Conservation (phyloP, 2,888 invertebrate species). For the Willowsia nigromaculata region DNA sequence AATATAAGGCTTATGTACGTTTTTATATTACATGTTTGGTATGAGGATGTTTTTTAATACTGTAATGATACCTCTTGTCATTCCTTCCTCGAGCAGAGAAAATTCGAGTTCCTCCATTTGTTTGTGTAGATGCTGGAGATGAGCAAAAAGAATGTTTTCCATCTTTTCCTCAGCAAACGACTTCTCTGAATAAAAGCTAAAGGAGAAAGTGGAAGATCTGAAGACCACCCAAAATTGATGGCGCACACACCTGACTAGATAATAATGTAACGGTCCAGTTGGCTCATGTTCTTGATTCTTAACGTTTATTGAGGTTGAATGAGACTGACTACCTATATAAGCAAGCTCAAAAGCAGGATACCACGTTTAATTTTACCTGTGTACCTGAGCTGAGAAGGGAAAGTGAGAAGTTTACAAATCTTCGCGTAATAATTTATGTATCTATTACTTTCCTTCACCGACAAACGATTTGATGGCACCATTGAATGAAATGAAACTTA, state of each 20-base stretch:
- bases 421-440: not conserved
- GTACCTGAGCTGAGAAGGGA: not conserved
- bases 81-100: not conserved
- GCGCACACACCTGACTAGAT: conserved; percentile 42
- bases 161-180: not conserved
- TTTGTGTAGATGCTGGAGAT: not conserved
- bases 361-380: not conserved
- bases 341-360: not conserved
- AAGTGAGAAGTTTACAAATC: not conserved
- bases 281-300: not conserved
- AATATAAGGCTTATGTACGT: not conserved
- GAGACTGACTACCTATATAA: not conserved
- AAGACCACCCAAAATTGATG: conserved; percentile 30
- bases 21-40: no score
- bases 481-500: no score
- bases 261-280: conserved; percentile 17
- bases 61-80: not conserved
- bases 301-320: not conserved
- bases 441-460: not conserved
- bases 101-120: not conserved
- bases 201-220: not conserved
- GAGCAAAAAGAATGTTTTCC: not conserved
- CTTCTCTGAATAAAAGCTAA: not conserved
- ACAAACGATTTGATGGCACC: no score
- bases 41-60: not conserved